Percentiles rank a stretch among this genome's conserved stretches.
These are phyloP conservation scores for Elephantulus edwardii DNA, from an alignment of 2,113 vertebrate genomes.

Conservation along the genomic window DNA sequence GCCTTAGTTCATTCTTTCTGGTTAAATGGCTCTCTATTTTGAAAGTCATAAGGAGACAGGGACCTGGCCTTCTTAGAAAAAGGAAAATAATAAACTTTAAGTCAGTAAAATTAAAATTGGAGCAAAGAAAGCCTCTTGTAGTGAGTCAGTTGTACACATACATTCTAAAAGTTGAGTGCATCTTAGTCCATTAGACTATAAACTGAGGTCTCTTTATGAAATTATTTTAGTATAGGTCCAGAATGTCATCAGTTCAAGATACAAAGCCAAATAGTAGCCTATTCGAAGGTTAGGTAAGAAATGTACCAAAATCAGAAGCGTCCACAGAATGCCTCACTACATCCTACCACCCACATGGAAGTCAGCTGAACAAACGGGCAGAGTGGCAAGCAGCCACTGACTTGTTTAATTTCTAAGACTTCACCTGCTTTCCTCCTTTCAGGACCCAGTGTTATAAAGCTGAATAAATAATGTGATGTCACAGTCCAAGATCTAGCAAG, in stretches of 20 bases:
- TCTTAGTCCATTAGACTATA: not conserved
- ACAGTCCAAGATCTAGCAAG: slow-evolving; percentile 45
- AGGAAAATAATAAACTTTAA: slow-evolving; percentile 7
- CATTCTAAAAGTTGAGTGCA: slow-evolving; percentile 1
- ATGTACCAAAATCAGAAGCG: not conserved
- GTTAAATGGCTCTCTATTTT: not conserved
- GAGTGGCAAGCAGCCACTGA: not conserved
- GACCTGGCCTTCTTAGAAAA: not conserved
- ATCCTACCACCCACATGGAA: not conserved
- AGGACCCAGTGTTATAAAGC: not conserved
- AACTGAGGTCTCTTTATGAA: not conserved
- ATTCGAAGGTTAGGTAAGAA: not conserved
- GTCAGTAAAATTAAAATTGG: not conserved
- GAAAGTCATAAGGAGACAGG: slow-evolving; percentile 1
- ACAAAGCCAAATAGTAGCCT: not conserved
- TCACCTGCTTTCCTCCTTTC: not conserved
- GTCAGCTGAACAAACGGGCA: not conserved
- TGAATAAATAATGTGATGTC: slow-evolving; percentile 45
- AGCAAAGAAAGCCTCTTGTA: not conserved
- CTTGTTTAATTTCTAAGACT: not conserved
- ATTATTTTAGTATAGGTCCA: slow-evolving; percentile 2
- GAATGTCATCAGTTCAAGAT: not conserved
- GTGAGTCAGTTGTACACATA: not conserved
- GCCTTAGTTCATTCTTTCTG: slow-evolving; percentile 21
- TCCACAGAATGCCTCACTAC: not conserved